Percentiles rank a stretch among this genome's conserved stretches.
Evolutionary conservation across 2,797 vertebrate species (phyloP).

Genomic region (Hozukius guyotensis): DNA sequence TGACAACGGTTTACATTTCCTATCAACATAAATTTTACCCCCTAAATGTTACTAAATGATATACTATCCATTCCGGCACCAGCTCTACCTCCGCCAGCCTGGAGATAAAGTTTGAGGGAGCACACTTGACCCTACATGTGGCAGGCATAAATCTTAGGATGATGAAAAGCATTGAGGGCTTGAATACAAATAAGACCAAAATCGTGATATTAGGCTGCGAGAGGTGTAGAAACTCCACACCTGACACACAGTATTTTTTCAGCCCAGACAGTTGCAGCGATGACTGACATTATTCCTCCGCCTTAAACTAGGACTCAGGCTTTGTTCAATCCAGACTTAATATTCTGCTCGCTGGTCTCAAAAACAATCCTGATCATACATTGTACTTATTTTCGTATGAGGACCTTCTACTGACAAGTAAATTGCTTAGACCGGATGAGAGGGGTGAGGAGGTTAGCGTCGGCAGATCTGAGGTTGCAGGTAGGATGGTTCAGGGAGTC

Average conservation of each 20-base stretch:
- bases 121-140: constrained; percentile 52
- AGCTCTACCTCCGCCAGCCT: constrained; percentile 40
- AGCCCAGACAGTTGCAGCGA: constrained; percentile 12
- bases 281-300: constrained; percentile 16
- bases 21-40: constrained; percentile 35
- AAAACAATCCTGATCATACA: background rate
- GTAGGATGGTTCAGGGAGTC: no score
- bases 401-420: no score
- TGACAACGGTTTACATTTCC: constrained; percentile 45
- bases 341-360: background rate
- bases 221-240: constrained; percentile 14
- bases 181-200: constrained; percentile 63
- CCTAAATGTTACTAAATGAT: constrained; percentile 58
- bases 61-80: constrained; percentile 20
- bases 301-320: background rate
- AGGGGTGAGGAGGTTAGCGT: background rate
- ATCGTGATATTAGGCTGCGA: constrained; percentile 6
- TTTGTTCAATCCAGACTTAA: constrained; percentile 2
- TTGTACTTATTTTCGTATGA: no score
- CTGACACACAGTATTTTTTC: constrained; percentile 24
- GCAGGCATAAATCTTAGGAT: constrained; percentile 45
- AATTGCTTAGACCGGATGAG: fast-evolving
- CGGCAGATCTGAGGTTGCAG: no score
- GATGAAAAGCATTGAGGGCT: constrained; percentile 15
- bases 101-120: constrained; percentile 63